Evolutionary conservation across 1,140 invertebrate species (phyloP), one percentile per base, ranked within the genome.

Genomic region (Ips typographus): DNA sequence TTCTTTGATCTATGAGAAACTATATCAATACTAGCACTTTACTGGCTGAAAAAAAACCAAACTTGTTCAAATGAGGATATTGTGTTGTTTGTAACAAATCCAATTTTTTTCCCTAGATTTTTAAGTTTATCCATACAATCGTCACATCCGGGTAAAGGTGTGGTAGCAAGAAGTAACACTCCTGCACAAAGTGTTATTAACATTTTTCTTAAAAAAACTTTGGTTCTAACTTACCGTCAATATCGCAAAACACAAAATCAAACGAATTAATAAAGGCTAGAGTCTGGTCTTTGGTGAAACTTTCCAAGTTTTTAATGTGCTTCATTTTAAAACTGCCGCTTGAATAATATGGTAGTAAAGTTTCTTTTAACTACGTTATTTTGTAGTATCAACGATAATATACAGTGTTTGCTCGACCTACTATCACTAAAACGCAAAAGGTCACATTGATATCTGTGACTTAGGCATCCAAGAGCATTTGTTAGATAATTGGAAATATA

Each of bases 71-170:
- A 65, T 4, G 61, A 43, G 3, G 53, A 37, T 40, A 65, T 65
- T 37, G 62, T 65, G 8, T 70, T 70, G 39, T 70, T 70, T 4
- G 68, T 70, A 37, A 70, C 63, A 65, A 70, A 70, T 2, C 52
- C 63, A 5, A 70, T 3, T 40, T 60, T 47, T 40, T 70, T 70
- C 6, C 63, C 63, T 7, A 70, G 8, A 6, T n/a, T 5, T 55
- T 55, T 65, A 2, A 70, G 49, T 6, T 52, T 53, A 7, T 65
- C 56, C 7, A 70, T 70, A 44, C 68, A 70, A 7, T 41, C 40
- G 39, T 51, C 42, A 0, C 62, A 40, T 36, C 68, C 68, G 49
- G 53, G 37, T 7, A 70, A 44, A 3, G 52, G 51, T 3, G 43
- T 59, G 37, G 59, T 65, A 4, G 62, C 59, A 7, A 70, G 40